phyloP scores from a whole-genome alignment of 2,888 invertebrate species.

The Chaitophorus viminalis region DNA sequence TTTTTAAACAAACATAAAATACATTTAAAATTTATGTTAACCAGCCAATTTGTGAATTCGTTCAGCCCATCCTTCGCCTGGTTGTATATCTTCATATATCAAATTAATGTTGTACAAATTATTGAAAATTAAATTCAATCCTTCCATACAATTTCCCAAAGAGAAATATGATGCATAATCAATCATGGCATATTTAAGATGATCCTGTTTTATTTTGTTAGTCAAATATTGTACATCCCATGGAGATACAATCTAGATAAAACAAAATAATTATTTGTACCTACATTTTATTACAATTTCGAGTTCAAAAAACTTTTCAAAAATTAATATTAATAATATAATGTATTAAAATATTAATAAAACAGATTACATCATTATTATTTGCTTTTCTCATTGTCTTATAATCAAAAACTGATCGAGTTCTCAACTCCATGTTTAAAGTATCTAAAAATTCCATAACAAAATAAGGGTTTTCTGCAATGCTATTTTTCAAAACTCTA shows the following conservation, averaged over 20 bases:
- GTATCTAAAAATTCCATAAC: conserved; percentile 83
- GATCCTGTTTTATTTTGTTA: conserved; percentile 77
- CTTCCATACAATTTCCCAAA: conserved; percentile 95
- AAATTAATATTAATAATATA: conserved; percentile 14
- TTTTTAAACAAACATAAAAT: not conserved
- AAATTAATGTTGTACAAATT: conserved; percentile 84
- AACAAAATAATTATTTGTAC: conserved; percentile 49
- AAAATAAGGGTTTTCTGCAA: conserved; percentile 82
- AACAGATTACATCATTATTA: conserved; percentile 62
- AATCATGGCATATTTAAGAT: conserved; percentile 76
- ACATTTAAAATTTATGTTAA: conserved; percentile 62
- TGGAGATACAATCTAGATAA: conserved; percentile 65
- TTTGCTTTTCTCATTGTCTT: conserved; percentile 81
- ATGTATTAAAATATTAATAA: not conserved
- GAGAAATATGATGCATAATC: conserved; percentile 89
- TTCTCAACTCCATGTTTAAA: conserved; percentile 77
- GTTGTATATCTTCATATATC: conserved; percentile 76
- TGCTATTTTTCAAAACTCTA: conserved; percentile 87
- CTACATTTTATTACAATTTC: too few species aligned
- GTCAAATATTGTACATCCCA: conserved; percentile 94
- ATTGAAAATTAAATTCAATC: conserved; percentile 88
- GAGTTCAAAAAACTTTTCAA: too few species aligned
- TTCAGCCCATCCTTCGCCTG: conserved; percentile 87
- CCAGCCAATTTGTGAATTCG: conserved; percentile 91
- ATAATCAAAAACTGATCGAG: conserved; percentile 80